phyloP scores from a whole-genome alignment of 2,888 invertebrate genomes.

The Lasioglossum zephyrum region DNA sequence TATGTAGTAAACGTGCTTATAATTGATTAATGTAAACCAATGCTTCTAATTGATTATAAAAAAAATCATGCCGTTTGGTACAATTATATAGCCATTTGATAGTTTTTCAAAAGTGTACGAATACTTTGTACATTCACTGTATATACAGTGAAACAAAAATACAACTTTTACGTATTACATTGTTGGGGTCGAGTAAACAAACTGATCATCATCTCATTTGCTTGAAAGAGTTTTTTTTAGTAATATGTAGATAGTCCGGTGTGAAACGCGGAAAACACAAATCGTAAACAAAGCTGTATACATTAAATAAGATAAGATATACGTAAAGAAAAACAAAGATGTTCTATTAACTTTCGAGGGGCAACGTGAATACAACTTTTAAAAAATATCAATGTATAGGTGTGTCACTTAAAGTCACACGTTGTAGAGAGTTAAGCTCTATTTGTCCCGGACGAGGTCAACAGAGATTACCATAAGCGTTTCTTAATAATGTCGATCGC shows the following conservation, averaged over 20 bases:
- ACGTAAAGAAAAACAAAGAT: not conserved
- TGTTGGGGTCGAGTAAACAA: not conserved
- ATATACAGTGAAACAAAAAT: not conserved
- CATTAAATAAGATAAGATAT: too few species aligned
- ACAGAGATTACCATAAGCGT: slow-evolving; percentile 16
- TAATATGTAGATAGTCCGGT: not conserved
- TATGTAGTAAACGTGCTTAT: too few species aligned
- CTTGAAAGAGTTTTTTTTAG: not conserved
- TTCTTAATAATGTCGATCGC: slow-evolving; percentile 17
- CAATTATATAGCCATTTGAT: too few species aligned
- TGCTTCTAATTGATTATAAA: too few species aligned
- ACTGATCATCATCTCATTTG: not conserved
- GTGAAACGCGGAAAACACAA: not conserved
- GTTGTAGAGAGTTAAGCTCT: slow-evolving; percentile 10
- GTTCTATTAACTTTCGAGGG: not conserved
- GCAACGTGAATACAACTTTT: not conserved
- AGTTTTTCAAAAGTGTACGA: too few species aligned
- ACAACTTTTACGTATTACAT: not conserved
- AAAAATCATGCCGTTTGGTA: too few species aligned
- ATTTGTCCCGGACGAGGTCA: slow-evolving; percentile 28
- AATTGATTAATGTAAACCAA: too few species aligned
- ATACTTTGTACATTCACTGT: too few species aligned
- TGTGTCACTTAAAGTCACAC: not conserved
- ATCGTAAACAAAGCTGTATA: not conserved
- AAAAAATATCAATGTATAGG: not conserved